These are phyloP conservation scores for Hyposoter didymator DNA, from an alignment of 2,888 invertebrate species.

Conservation along the genomic window DNA sequence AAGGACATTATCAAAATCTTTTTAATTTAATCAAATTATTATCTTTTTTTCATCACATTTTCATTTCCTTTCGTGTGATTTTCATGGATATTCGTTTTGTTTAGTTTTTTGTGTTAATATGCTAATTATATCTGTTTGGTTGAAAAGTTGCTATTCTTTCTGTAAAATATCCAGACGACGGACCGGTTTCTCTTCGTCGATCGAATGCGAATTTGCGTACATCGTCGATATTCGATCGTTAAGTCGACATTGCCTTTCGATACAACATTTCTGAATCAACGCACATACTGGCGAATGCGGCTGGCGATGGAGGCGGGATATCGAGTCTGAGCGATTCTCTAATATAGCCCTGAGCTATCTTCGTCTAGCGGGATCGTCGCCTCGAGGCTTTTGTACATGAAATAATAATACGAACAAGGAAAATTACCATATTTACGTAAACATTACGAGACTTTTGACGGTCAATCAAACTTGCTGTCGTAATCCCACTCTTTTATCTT, in stretches of 20 bases:
- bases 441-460: slow-evolving; percentile 7
- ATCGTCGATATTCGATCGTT: neutral
- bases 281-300: neutral
- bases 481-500: neutral
- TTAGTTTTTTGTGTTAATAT: neutral
- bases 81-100: neutral
- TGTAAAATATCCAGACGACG: neutral
- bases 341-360: slow-evolving; percentile 15
- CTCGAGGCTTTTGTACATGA: neutral
- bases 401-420: neutral
- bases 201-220: neutral
- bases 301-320: neutral
- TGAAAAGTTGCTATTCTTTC: neutral
- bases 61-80: neutral
- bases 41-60: too few species aligned
- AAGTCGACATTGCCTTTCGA: neutral
- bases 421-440: slow-evolving; percentile 37
- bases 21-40: too few species aligned
- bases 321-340: neutral
- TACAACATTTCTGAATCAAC: neutral
- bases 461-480: slow-evolving; percentile 1
- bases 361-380: neutral
- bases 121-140: neutral
- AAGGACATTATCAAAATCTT: too few species aligned
- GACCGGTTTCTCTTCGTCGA: neutral